Evolutionary conservation across 1,140 invertebrate genomes (phyloP).

Genomic region (Heliconius hewitsoni): DNA sequence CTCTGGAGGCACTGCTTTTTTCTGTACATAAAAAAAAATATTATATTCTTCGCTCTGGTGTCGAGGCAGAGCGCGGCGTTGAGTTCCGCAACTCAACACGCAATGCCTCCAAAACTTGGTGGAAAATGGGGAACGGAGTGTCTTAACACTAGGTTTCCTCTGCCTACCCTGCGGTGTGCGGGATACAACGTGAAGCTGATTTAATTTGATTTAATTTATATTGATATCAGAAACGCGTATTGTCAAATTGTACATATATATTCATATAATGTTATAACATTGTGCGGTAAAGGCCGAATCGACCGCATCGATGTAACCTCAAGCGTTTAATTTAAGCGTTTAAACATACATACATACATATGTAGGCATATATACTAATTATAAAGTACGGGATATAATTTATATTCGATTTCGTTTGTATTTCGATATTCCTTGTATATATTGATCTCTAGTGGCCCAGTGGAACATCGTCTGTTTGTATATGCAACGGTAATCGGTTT

Average conservation of each 20-base stretch:
- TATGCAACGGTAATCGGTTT: too few relatives aligned
- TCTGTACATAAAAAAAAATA: background rate
- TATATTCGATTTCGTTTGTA: background rate
- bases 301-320: conserved; percentile 7
- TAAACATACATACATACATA: background rate
- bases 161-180: too few relatives aligned
- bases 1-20: background rate
- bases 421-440: background rate
- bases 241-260: background rate
- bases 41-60: too few relatives aligned
- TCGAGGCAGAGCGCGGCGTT: too few relatives aligned
- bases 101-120: too few relatives aligned
- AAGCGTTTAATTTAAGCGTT: conserved; percentile 8
- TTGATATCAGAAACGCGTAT: background rate
- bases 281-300: background rate
- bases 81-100: too few relatives aligned
- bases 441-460: too few relatives aligned
- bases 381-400: background rate
- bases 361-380: background rate
- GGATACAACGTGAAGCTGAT: too few relatives aligned
- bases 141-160: too few relatives aligned
- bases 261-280: background rate
- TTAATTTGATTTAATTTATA: background rate
- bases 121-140: too few relatives aligned
- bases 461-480: too few relatives aligned